phyloP scores from a whole-genome alignment of 92 coral and sea anemone species.

The Scolanthus callimorphus region DNA sequence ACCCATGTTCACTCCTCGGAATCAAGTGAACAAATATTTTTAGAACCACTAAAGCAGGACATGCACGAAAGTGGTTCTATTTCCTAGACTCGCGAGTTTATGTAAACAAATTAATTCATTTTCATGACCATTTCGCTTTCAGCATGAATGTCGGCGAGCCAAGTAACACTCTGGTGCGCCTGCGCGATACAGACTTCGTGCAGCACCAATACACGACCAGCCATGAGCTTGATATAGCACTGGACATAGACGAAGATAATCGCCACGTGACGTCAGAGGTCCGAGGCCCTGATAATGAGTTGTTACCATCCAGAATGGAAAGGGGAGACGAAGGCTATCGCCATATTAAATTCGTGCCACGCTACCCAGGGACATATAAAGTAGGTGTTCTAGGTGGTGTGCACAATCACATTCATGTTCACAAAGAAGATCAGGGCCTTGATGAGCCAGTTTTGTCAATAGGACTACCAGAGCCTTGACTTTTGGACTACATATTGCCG shows the following conservation, averaged over 20 bases:
- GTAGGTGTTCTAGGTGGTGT: constrained; percentile 53
- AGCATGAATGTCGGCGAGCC: constrained; percentile 69
- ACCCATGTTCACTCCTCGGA: too few species aligned
- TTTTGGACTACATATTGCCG: too few species aligned
- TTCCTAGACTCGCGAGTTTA: too few species aligned
- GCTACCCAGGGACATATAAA: constrained; percentile 64
- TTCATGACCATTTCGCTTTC: too few species aligned
- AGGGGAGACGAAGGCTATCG: constrained; percentile 67
- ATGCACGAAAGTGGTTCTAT: too few species aligned
- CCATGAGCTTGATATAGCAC: constrained; percentile 82
- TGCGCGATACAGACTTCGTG: constrained; percentile 49
- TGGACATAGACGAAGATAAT: constrained; percentile 66
- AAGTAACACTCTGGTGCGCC: constrained; percentile 58
- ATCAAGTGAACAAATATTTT: too few species aligned
- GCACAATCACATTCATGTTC: too few species aligned
- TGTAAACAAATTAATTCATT: too few species aligned
- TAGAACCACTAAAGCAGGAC: too few species aligned
- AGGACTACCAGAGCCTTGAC: too few species aligned
- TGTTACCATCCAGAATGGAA: constrained; percentile 52
- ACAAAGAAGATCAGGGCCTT: too few species aligned
- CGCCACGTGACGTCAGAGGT: constrained; percentile 64
- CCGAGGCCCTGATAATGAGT: constrained; percentile 78
- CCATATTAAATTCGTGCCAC: constrained; percentile 72
- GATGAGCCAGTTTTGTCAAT: too few species aligned
- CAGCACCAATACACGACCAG: constrained; percentile 64